phyloP scores from a whole-genome alignment of 2,113 vertebrate species.

The Phrynosoma platyrhinos region DNA sequence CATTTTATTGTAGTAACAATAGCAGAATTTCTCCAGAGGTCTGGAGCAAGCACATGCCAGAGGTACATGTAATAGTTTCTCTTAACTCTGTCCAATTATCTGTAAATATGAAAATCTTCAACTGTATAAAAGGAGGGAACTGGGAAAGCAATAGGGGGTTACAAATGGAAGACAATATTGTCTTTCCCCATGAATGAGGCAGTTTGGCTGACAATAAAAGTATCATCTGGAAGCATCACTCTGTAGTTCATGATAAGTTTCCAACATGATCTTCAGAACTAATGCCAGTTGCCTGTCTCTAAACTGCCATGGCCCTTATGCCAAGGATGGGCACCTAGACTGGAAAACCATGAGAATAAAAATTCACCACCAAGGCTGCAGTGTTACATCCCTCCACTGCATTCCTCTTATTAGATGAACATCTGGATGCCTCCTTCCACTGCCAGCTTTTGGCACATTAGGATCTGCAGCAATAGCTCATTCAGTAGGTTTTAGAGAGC shows the following conservation, averaged over 20 bases:
- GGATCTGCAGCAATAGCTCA: too few relatives aligned
- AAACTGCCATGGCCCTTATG: background rate
- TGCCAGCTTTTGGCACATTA: too few relatives aligned
- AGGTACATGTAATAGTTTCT: conserved; percentile 31
- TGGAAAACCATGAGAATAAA: background rate
- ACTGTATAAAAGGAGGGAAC: too few relatives aligned
- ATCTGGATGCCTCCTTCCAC: too few relatives aligned
- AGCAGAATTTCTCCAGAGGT: conserved; percentile 6
- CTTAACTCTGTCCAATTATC: background rate
- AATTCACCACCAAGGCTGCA: background rate
- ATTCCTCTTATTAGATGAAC: background rate
- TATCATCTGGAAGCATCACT: background rate
- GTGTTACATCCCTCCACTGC: background rate
- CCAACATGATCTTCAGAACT: background rate
- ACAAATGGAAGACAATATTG: background rate
- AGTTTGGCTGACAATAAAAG: background rate
- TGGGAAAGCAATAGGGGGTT: background rate
- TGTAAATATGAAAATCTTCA: background rate
- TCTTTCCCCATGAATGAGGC: background rate
- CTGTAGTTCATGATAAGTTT: background rate
- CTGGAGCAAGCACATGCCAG: conserved; percentile 28
- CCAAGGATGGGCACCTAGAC: background rate
- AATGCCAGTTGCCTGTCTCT: too few relatives aligned
- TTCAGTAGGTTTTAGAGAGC: background rate
- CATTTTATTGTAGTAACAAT: conserved; percentile 23